These are phyloP conservation scores for Nomada fucata DNA, from an alignment of 2,888 invertebrate species.

Conservation along the genomic window DNA sequence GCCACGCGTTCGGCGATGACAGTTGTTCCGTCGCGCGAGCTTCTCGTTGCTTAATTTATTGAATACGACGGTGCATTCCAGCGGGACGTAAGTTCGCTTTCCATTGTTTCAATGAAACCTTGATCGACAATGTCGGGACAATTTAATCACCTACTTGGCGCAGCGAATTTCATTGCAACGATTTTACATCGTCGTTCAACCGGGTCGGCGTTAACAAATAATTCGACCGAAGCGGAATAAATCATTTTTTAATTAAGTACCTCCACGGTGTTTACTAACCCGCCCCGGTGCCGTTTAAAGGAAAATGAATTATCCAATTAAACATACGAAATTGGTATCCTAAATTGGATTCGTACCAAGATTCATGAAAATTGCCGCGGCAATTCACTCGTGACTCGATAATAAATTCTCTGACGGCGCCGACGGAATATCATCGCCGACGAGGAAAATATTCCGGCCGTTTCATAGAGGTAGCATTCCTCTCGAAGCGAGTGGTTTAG, in stretches of 20 bases:
- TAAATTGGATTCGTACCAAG: neutral
- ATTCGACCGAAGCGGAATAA: too few relatives aligned
- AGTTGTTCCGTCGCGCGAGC: neutral
- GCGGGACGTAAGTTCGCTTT: neutral
- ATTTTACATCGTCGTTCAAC: too few relatives aligned
- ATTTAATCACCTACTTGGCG: too few relatives aligned
- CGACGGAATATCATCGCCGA: conserved; percentile 11
- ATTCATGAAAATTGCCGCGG: neutral
- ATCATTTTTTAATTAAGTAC: neutral
- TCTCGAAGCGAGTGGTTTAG: neutral
- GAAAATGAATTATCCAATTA: neutral
- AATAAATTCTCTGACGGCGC: neutral
- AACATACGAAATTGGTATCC: neutral
- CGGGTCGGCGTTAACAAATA: too few relatives aligned
- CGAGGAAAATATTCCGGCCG: conserved; percentile 4
- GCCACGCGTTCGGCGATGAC: neutral
- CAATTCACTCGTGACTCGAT: neutral
- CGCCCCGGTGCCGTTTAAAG: neutral
- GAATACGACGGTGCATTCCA: neutral
- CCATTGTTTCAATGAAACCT: too few relatives aligned
- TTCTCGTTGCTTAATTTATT: conserved; percentile 15
- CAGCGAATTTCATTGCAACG: too few relatives aligned
- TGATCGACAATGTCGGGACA: too few relatives aligned
- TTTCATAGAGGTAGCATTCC: conserved; percentile 5
- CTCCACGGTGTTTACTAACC: neutral